Evolutionary conservation across 2,113 vertebrate species (phyloP).

Genomic region (Tachuris rubrigastra): DNA sequence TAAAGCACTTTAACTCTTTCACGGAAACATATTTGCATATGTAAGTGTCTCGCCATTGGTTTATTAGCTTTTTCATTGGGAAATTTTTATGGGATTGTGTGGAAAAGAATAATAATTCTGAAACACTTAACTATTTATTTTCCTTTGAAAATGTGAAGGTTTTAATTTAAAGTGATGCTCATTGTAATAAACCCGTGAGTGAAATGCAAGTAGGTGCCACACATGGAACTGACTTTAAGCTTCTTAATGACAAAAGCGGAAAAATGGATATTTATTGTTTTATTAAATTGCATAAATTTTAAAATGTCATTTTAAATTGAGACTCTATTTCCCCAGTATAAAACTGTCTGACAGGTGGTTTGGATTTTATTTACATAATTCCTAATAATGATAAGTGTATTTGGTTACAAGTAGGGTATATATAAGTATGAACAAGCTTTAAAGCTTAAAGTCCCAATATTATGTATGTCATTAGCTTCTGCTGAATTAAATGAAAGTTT

Average conservation of each 20-base stretch:
- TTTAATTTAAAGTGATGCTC: slow-evolving; percentile 13
- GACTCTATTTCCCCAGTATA: background rate
- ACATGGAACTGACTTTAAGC: background rate
- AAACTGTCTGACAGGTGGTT: slow-evolving; percentile 6
- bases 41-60: slow-evolving; percentile 73
- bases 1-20: slow-evolving; percentile 84
- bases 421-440: background rate
- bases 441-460: background rate
- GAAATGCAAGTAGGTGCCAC: background rate
- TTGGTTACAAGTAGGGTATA: background rate
- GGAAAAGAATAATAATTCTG: slow-evolving; percentile 46
- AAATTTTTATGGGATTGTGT: slow-evolving; percentile 61
- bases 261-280: background rate
- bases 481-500: background rate
- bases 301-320: background rate
- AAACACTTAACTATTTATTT: slow-evolving; percentile 44
- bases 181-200: background rate
- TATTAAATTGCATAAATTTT: slow-evolving; percentile 8
- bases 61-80: slow-evolving; percentile 66
- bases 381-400: background rate
- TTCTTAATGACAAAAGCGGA: background rate
- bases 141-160: background rate
- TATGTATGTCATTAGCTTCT: background rate
- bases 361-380: slow-evolving; percentile 18
- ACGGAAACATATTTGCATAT: slow-evolving; percentile 76